Conservation (phyloP, 30 jellyfish, hydroid and myxozoan genomes). For the Hydractinia symbiolongicarpus region DNA sequence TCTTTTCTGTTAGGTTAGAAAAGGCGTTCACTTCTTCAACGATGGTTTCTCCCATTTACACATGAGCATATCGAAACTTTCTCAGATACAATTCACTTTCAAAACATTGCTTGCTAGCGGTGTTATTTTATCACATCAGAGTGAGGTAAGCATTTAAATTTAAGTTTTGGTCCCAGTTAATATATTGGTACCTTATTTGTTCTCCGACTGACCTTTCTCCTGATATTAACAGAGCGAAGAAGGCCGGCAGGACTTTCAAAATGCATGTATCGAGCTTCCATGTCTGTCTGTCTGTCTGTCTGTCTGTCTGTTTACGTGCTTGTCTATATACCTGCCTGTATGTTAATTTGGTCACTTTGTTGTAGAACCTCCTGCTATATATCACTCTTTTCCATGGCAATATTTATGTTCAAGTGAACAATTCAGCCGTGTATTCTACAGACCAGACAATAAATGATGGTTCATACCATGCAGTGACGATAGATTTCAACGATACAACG, state of each 20-base stretch:
- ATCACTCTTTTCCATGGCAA: slow-evolving; percentile 66
- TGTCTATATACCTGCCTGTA: too few relatives aligned
- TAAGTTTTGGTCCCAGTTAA: not conserved
- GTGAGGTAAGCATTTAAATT: not conserved
- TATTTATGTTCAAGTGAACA: slow-evolving; percentile 42
- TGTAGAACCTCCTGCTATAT: slow-evolving; percentile 15
- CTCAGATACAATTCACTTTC: not conserved
- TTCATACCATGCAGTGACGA: slow-evolving; percentile 27
- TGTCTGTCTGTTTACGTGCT: too few relatives aligned
- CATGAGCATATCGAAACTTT: not conserved
- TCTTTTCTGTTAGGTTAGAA: not conserved
- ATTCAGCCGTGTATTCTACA: slow-evolving; percentile 38
- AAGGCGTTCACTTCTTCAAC: slow-evolving; percentile 6
- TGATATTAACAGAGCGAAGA: too few relatives aligned
- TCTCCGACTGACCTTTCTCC: too few relatives aligned
- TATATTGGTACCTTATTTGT: too few relatives aligned
- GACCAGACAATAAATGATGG: slow-evolving; percentile 51
- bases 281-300: too few relatives aligned
- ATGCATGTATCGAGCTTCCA: too few relatives aligned
- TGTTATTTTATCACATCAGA: not conserved
- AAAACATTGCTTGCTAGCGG: slow-evolving; percentile 6
- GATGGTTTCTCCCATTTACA: slow-evolving; percentile 8
- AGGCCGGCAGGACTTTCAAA: too few relatives aligned
- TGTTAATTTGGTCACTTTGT: too few relatives aligned
- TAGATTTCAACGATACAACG: slow-evolving; percentile 45